Conservation (phyloP, 2,113 vertebrate species). For the Kobus ellipsiprymnus region DNA sequence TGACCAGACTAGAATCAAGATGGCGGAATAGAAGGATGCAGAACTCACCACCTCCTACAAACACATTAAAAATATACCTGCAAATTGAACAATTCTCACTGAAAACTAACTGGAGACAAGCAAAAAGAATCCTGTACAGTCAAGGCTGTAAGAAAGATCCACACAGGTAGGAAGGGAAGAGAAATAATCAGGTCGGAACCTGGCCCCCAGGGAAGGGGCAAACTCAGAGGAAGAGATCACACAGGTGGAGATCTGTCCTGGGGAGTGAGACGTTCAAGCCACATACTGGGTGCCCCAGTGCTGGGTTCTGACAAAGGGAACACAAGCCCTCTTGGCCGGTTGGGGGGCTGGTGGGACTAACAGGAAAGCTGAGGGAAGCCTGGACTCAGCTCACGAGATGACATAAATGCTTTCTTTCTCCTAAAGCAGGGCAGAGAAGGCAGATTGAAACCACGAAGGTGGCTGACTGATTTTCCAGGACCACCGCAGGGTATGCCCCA, state of each 20-base stretch:
- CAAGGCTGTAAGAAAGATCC: neutral
- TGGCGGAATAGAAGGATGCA: neutral
- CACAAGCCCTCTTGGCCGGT: neutral
- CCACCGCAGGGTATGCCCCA: neutral
- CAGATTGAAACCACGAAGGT: neutral
- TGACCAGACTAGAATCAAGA: neutral
- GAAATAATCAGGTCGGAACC: too few species aligned
- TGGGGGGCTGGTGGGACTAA: neutral
- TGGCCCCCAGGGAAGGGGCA: neutral
- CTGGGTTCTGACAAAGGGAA: neutral
- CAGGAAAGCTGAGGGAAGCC: neutral
- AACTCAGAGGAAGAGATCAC: neutral
- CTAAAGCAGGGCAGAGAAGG: neutral
- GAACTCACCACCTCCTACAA: neutral
- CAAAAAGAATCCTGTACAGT: neutral
- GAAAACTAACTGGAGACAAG: neutral
- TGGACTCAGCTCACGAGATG: neutral
- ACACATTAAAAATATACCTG: neutral
- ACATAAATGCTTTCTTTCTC: neutral
- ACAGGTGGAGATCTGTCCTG: neutral
- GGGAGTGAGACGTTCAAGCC: neutral
- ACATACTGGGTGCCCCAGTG: neutral
- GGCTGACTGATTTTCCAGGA: neutral
- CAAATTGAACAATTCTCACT: neutral
- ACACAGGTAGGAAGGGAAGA: neutral